Conservation (phyloP, 2,113 vertebrate species). For the Pangasianodon gigas region DNA sequence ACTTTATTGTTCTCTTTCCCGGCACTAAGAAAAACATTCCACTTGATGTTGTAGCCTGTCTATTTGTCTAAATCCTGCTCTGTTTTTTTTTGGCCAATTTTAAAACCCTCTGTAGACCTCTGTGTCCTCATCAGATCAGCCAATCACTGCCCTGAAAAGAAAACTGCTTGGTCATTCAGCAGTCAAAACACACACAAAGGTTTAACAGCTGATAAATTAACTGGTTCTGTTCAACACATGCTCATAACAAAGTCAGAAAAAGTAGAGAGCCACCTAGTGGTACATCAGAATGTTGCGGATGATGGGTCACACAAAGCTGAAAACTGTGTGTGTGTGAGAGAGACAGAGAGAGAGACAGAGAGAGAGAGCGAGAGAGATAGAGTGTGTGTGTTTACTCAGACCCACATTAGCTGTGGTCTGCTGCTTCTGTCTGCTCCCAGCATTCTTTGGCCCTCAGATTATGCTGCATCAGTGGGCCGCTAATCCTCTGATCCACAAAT, state of each 20-base stretch:
- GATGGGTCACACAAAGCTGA: not conserved
- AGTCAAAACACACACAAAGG: not conserved
- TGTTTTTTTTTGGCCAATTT: not conserved
- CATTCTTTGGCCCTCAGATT: constrained; percentile 39
- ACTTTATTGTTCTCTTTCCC: constrained; percentile 5
- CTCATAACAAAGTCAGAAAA: not conserved
- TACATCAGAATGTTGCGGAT: not conserved
- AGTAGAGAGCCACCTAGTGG: not conserved
- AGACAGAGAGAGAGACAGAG: not conserved
- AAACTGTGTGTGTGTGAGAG: not conserved
- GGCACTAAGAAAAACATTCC: constrained; percentile 16
- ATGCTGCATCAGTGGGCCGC: constrained; percentile 23
- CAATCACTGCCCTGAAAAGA: not conserved
- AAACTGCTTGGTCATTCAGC: not conserved
- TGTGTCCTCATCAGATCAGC: not conserved
- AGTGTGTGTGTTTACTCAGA: not conserved
- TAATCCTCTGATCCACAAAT: constrained; percentile 34
- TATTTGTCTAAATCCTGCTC: constrained; percentile 11
- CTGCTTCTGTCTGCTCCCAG: constrained; percentile 40
- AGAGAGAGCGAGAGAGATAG: not conserved
- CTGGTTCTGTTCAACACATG: not conserved
- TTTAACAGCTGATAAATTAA: not conserved
- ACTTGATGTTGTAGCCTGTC: constrained; percentile 22
- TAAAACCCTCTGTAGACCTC: not conserved
- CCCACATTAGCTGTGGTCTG: constrained; percentile 35